A percentile compares a stretch with the other conserved stretches of the same genome.
Conservation (phyloP, 2,888 invertebrate species). For the Hemithea aestivaria region DNA sequence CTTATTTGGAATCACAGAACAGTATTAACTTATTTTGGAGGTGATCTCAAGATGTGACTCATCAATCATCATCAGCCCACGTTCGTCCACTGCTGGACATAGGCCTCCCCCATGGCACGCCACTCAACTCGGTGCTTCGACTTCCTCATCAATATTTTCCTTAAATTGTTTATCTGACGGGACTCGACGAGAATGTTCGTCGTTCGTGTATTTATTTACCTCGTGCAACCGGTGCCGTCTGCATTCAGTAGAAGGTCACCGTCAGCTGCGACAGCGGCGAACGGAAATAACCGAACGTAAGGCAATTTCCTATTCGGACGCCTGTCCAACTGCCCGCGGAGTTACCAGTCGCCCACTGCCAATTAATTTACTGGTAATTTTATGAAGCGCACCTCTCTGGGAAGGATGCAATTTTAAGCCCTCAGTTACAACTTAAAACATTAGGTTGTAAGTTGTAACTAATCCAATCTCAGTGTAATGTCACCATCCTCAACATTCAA, state of each 20-base stretch:
- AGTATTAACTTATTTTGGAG: too few species aligned
- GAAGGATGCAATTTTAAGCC: too few species aligned
- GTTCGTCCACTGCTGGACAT: too few species aligned
- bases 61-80: too few species aligned
- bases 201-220: constrained; percentile 12
- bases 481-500: too few species aligned
- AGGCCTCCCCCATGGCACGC: too few species aligned
- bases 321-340: constrained; percentile 15
- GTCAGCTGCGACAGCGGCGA: constrained; percentile 35
- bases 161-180: constrained; percentile 3
- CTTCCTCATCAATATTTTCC: not conserved
- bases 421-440: too few species aligned
- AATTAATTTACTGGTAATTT: constrained; percentile 18
- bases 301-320: constrained; percentile 59
- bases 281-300: constrained; percentile 66
- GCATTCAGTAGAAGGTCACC: constrained; percentile 58
- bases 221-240: constrained; percentile 32
- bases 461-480: too few species aligned
- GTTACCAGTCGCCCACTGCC: constrained; percentile 7
- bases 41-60: too few species aligned
- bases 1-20: too few species aligned
- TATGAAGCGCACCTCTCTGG: constrained; percentile 2
- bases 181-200: constrained; percentile 1
- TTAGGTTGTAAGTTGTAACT: too few species aligned
- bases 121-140: too few species aligned